Evolutionary conservation across 2,888 invertebrate species (phyloP).

Genomic region (Lochmaea crataegi): DNA sequence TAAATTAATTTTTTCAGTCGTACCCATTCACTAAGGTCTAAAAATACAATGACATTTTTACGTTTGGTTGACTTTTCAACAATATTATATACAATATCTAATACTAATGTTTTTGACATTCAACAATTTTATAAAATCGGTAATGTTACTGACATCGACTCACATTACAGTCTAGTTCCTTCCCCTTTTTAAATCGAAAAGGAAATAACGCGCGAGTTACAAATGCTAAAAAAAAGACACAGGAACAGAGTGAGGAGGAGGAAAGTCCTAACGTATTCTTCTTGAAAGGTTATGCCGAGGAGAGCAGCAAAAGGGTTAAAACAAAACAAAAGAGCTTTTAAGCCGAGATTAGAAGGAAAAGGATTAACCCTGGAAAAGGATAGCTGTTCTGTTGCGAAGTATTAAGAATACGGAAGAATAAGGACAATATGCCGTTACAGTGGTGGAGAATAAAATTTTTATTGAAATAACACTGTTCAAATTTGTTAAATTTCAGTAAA

Average conservation of each 20-base stretch:
- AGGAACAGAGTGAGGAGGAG: slow-evolving; percentile 31
- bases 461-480: too few species aligned
- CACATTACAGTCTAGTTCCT: slow-evolving; percentile 20
- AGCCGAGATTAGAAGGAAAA: slow-evolving; percentile 61
- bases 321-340: slow-evolving; percentile 64
- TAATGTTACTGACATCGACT: not conserved
- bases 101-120: slow-evolving; percentile 4
- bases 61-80: not conserved
- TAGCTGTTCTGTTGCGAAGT: slow-evolving; percentile 49
- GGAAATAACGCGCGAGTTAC: slow-evolving; percentile 38
- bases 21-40: not conserved
- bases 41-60: not conserved
- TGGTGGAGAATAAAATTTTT: slow-evolving; percentile 22
- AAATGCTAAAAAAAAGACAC: slow-evolving; percentile 40
- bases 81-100: not conserved
- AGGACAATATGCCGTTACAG: slow-evolving; percentile 43
- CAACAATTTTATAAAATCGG: not conserved
- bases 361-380: slow-evolving; percentile 55
- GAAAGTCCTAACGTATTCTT: slow-evolving; percentile 43
- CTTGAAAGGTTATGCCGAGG: slow-evolving; percentile 60
- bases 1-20: not conserved
- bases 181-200: slow-evolving; percentile 34
- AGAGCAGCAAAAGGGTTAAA: slow-evolving; percentile 62
- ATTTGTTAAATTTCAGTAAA: too few species aligned
- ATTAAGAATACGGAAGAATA: slow-evolving; percentile 50